Percentiles rank a stretch among this genome's conserved stretches.
Conservation (phyloP, 2,113 vertebrate genomes). For the Amia ocellicauda region DNA sequence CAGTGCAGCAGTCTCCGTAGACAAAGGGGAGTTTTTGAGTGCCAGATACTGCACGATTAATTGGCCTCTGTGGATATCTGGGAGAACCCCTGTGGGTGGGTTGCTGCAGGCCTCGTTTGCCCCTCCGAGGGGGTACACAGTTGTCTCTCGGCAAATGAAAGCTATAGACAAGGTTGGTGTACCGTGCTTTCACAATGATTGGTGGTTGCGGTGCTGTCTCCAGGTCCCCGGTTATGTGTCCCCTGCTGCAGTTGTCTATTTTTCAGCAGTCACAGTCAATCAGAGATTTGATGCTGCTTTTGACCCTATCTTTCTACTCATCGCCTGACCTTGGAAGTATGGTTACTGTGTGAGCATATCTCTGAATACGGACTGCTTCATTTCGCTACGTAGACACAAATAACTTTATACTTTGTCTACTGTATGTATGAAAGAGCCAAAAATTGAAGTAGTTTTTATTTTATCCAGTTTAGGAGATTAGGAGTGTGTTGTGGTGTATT, state of each 20-base stretch:
- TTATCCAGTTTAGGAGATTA: too few relatives aligned
- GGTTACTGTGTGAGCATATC: too few relatives aligned
- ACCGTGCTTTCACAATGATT: background rate
- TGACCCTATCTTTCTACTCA: too few relatives aligned
- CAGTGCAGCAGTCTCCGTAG: background rate
- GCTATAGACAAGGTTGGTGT: background rate
- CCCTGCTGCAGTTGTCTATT: background rate
- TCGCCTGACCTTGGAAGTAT: too few relatives aligned
- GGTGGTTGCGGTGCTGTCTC: background rate
- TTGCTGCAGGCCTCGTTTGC: background rate
- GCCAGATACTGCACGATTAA: background rate
- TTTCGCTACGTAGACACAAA: too few relatives aligned
- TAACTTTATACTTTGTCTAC: too few relatives aligned
- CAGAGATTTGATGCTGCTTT: too few relatives aligned
- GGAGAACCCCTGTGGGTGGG: background rate
- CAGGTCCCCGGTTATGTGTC: background rate
- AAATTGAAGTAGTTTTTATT: too few relatives aligned
- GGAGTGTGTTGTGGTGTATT: too few relatives aligned
- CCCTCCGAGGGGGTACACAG: background rate
- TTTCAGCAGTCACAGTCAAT: too few relatives aligned
- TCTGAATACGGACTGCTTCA: too few relatives aligned
- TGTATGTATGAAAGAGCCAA: too few relatives aligned
- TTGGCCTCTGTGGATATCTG: background rate
- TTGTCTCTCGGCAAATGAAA: background rate
- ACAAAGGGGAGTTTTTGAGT: slow-evolving; percentile 1